Conservation (phyloP, 2,113 vertebrate species). For the Cnemophilus loriae region DNA sequence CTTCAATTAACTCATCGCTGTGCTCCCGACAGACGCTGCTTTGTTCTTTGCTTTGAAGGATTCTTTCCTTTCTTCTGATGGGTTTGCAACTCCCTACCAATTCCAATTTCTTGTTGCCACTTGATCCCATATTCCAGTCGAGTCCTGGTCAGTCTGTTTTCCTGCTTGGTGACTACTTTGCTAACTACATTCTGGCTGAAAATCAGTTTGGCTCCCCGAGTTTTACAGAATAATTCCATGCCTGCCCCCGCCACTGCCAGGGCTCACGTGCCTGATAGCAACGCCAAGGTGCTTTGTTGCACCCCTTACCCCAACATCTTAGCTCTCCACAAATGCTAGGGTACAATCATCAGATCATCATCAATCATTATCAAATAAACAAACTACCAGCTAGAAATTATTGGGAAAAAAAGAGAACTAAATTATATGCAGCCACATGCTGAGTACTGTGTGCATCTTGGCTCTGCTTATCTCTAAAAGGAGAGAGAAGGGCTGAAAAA, state of each 20-base stretch:
- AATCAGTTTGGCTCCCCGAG: not conserved
- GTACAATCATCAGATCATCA: not conserved
- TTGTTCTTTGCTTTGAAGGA: slow-evolving; percentile 57
- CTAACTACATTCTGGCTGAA: not conserved
- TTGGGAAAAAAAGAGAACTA: not conserved
- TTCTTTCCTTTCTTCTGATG: slow-evolving; percentile 6
- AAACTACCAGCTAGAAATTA: not conserved
- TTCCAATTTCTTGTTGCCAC: not conserved
- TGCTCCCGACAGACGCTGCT: not conserved
- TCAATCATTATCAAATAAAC: not conserved
- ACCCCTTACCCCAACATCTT: not conserved
- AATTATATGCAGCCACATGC: not conserved
- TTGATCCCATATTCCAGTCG: not conserved
- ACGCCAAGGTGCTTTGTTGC: not conserved
- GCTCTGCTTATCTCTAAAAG: not conserved
- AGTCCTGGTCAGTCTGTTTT: not conserved
- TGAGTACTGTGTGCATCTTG: not conserved
- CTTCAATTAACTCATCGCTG: slow-evolving; percentile 39
- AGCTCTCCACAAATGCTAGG: not conserved
- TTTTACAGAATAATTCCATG: not conserved
- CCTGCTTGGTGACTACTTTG: not conserved
- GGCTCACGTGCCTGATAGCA: rapidly evolving
- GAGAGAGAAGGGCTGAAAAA: not conserved
- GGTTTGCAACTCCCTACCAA: slow-evolving; percentile 30
- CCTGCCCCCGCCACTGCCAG: not conserved